A percentile compares a stretch with the other conserved stretches of the same genome.
Evolutionary conservation across 2,888 invertebrate genomes (phyloP).

Genomic region (Pristionchus maxplancki): DNA sequence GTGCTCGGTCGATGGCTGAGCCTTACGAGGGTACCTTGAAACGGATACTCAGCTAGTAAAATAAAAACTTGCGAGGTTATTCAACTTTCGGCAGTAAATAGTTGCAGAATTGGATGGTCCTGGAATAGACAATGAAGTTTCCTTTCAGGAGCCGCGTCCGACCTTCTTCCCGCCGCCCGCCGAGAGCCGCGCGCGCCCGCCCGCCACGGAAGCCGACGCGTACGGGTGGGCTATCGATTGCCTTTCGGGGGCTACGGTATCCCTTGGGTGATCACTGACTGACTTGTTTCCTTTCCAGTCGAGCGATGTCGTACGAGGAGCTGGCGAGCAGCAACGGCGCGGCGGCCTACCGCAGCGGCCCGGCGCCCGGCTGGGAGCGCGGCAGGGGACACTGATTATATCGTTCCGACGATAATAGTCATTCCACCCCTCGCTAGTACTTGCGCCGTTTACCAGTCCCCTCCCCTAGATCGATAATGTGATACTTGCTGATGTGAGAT

Average conservation of each 20-base stretch:
- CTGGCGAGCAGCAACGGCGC: slow-evolving; percentile 25
- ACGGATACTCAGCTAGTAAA: not conserved
- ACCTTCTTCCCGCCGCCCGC: slow-evolving; percentile 5
- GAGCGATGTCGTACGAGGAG: slow-evolving; percentile 36
- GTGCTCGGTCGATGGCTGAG: not conserved
- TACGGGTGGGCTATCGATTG: slow-evolving; percentile 16
- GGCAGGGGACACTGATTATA: not conserved
- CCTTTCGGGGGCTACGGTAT: not conserved
- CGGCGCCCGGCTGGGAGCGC: slow-evolving; percentile 48
- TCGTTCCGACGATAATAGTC: not conserved
- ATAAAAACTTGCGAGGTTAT: no score
- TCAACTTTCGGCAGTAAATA: no score
- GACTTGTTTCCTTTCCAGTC: not conserved
- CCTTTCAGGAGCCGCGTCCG: not conserved
- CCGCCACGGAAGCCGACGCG: not conserved
- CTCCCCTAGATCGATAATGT: not conserved
- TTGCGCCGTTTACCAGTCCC: not conserved
- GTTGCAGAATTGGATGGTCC: no score
- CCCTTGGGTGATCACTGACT: not conserved
- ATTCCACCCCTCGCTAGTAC: not conserved
- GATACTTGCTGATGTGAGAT: not conserved
- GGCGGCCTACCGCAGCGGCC: slow-evolving; percentile 29
- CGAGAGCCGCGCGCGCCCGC: not conserved
- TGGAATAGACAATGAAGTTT: not conserved
- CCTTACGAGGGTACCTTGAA: not conserved